Base-by-base conservation (phyloP, 2,113 vertebrate species). In the Salvelinus alpinus region DNA sequence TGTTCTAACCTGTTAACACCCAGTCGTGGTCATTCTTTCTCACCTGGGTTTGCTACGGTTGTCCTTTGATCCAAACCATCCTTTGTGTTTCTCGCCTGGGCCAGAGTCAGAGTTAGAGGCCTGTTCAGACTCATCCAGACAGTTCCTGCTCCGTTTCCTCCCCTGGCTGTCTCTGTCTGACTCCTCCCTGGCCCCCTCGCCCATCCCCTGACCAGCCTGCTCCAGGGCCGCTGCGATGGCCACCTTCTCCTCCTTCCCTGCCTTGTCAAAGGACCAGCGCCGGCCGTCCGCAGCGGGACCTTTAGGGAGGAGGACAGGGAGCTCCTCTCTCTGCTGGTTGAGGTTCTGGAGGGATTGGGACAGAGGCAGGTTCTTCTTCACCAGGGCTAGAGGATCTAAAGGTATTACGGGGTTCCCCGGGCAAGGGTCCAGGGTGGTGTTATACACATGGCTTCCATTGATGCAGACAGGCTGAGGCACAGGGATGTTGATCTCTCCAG, bases 41-140 rank as follows among this genome's bases (percentile, higher is more conserved):
- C 92, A 99, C 98, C 98, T 99, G 88, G 95, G 95, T 91, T 96
- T 98, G 80, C 93, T 95, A 85, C 93, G 93, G 25, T 89, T 34
- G 24, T 98, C 98, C 93, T 94, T 96, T 4, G 94, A 93, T 60
- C 94, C 92, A 20, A 97, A 97, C 96, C 96, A 96, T 75, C 95
- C 82, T 89, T 84, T 95, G 72, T 84, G 89, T 84, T 90, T 95
- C 60, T 95, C 96, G 0, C 87, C 80, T 0, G 68, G 72, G 8
- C 38, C 34, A 0, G 78, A 70, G 31, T 18, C 51, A 18, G 47
- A 76, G 65, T 16, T 16, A 0, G 47, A 76, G 65, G 18, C 82
- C 22, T 73, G 83, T 87, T 88, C 91, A 79, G 88, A 73, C 89
- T 86, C 47, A 65, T 90, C 82, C 82, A 25, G 85, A 85, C 47